Evolutionary conservation across 1,140 invertebrate species (phyloP), one percentile per base, ranked within the genome.

Genomic region (Brachionus asplanchnoidis): DNA sequence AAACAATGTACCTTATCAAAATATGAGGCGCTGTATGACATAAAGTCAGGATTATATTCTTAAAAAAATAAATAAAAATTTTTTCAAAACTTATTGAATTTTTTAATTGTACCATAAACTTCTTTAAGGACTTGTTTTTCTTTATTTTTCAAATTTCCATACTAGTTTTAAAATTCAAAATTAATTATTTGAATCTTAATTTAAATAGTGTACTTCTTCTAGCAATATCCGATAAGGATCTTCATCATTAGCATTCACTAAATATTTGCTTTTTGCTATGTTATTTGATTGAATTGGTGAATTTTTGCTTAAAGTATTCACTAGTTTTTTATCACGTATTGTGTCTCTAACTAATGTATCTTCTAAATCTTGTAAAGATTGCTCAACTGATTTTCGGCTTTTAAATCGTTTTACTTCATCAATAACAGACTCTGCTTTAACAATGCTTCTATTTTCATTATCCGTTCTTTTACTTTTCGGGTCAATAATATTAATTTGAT

Each of bases 11-110:
- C 79, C 53, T 82, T 82, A n/a, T 82, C 32, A 44, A 73, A 73
- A 42, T 73, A 20, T 46, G 17, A 20, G 9, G 32, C 12, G 20
- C 28, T 65, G 20, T 36, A 44, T 60, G 65, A 26, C 40, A 40
- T 82, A 56, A 82, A 82, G n/a, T 82, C 65, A 40, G 79, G 79
- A 46, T 82, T 82, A 68, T 65, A 82, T n/a, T 82, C 79, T 82
- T 44, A 11, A 40, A 20, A 44, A 44, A 56, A 36, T 20, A 56
- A 66, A 80, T 23, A 17, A 32, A 32, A 3, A 23, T 46, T 46
- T 9, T 1, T 36, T 53, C 26, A 5, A 82, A 44, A 11, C n/a
- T 44, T 40, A 68, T 36, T 0, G 9, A 60, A 32, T 23, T 26
- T 11, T n/a, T 65, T 36, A 60, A 65, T 28, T 68, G 53, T 82